These are phyloP conservation scores for Aphelenchoides besseyi DNA, from an alignment of 1,140 invertebrate species.

Conservation along the genomic window DNA sequence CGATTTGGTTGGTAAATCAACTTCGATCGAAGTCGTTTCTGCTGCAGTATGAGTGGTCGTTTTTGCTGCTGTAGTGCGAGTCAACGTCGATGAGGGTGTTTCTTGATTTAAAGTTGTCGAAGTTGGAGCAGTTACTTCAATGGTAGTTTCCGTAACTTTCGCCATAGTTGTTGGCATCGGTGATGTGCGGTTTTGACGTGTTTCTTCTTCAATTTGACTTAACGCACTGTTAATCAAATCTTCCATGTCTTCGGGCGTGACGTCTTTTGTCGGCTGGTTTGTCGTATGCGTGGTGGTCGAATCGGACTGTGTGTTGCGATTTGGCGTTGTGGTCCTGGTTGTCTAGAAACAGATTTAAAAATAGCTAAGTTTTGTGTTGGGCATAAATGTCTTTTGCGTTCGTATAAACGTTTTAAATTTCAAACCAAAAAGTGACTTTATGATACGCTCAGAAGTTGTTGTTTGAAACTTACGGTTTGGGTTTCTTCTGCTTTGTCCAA, in stretches of 20 bases:
- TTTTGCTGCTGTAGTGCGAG: background rate
- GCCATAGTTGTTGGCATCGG: background rate
- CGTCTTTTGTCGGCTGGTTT: slow-evolving; percentile 5
- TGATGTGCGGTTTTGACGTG: background rate
- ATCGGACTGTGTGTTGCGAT: background rate
- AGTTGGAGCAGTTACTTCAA: background rate
- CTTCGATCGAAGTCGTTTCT: slow-evolving; percentile 14
- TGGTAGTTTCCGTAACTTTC: background rate
- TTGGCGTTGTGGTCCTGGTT: background rate
- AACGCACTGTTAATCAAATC: slow-evolving; percentile 22
- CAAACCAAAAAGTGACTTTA: slow-evolving; percentile 9
- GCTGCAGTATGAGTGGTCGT: background rate
- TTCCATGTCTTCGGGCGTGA: slow-evolving; percentile 25
- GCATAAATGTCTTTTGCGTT: background rate
- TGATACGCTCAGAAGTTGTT: too few species aligned
- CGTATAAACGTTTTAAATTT: slow-evolving; percentile 1
- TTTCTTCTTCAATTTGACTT: slow-evolving; percentile 15
- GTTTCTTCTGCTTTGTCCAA: slow-evolving; percentile 32
- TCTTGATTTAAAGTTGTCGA: background rate
- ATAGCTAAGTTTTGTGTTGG: background rate
- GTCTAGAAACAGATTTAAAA: slow-evolving; percentile 14
- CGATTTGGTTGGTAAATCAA: background rate
- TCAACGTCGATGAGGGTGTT: background rate
- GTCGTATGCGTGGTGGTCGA: background rate
- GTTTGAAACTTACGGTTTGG: slow-evolving; percentile 3